Conservation (phyloP, 2,888 invertebrate genomes). For the Labia minor region DNA sequence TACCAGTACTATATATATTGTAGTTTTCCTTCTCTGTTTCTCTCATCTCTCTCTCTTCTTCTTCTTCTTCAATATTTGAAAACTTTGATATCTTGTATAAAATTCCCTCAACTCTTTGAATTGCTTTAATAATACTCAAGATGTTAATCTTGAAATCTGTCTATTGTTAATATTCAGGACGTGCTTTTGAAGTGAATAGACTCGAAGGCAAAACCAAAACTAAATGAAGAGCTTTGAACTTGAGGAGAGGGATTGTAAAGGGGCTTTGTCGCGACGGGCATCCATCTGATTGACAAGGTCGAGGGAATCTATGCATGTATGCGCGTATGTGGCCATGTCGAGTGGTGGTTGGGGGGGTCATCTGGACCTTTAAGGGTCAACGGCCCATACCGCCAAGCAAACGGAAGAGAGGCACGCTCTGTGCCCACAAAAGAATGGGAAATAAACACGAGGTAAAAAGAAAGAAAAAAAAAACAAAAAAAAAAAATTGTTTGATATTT, state of each 20-base stretch:
- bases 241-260: background rate
- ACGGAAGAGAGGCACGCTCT: background rate
- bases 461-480: too few species aligned
- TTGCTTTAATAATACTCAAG: background rate
- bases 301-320: background rate
- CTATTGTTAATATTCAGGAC: slow-evolving; percentile 1
- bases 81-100: background rate
- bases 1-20: too few species aligned
- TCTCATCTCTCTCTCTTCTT: too few species aligned
- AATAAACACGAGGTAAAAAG: too few species aligned
- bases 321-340: background rate
- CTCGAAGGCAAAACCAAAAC: background rate
- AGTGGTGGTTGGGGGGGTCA: background rate
- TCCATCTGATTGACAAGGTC: slow-evolving; percentile 4
- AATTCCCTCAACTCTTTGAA: background rate
- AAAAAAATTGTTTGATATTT: background rate
- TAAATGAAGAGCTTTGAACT: background rate
- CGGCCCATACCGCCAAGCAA: background rate
- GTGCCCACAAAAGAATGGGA: background rate
- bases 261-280: background rate
- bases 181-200: slow-evolving; percentile 5
- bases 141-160: background rate
- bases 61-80: too few species aligned
- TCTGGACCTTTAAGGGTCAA: slow-evolving; percentile 1
- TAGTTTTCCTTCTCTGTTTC: too few species aligned